phyloP scores from a whole-genome alignment of 2,888 invertebrate species.

The Tinea trinotella region DNA sequence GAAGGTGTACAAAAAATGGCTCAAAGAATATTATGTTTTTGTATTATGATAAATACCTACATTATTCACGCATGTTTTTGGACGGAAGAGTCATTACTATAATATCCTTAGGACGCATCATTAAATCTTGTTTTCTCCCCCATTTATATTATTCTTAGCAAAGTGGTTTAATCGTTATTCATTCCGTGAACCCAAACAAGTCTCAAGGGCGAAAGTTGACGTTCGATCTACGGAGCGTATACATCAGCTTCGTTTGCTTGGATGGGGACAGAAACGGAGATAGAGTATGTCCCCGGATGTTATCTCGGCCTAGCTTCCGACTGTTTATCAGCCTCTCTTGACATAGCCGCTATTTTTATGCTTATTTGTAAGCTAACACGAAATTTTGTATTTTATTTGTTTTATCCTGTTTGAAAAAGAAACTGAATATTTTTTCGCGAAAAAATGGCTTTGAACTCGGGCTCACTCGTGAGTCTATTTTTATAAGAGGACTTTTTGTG shows the following conservation, averaged over 20 bases:
- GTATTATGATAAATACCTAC: no score
- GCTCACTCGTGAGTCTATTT: no score
- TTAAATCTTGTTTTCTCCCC: conserved; percentile 10
- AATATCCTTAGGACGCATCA: not conserved
- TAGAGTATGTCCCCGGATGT: conserved; percentile 31
- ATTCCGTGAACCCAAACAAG: conserved; percentile 15
- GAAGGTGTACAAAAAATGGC: no score
- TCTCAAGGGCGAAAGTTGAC: conserved; percentile 17
- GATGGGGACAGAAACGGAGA: not conserved
- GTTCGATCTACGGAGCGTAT: conserved; percentile 2
- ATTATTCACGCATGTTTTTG: not conserved
- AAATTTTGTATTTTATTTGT: not conserved
- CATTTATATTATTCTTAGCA: conserved; percentile 12
- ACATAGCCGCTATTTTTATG: conserved; percentile 34
- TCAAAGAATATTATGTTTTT: no score
- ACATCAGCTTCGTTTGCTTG: not conserved
- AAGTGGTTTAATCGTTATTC: conserved; percentile 15
- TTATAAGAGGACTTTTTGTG: not conserved
- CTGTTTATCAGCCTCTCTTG: conserved; percentile 37
- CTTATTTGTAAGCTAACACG: not conserved
- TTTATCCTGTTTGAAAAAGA: not conserved
- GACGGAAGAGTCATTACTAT: not conserved
- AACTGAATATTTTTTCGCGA: not conserved
- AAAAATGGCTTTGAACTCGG: no score
- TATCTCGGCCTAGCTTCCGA: conserved; percentile 35